Base-by-base conservation (phyloP, 2,888 invertebrate species). In the Caenorhabditis angaria region DNA sequence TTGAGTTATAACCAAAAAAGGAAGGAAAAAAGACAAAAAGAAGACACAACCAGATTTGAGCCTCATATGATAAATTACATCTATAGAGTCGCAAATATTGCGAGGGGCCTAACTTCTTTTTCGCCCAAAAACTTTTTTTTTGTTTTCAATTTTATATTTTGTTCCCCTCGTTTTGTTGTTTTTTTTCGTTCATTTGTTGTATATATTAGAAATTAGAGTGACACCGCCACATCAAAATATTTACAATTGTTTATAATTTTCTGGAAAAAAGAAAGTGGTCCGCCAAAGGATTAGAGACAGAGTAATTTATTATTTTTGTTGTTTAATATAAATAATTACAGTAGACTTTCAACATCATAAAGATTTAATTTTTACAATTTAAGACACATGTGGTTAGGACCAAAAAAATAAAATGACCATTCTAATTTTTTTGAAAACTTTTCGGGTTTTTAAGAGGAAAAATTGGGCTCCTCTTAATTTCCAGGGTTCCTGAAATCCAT, bases 61-160 rank as follows among this genome's bases (percentile, higher is more conserved):
- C 70, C 70, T 70, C 70, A 70, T 70, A 70, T 70, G 70, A 70
- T 70, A 70, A 70, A 70, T 70, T 70, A 70, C 70, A 70, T 70
- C 70, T 70, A 70, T 25, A 41, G 70, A 70, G 70, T 70, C 70
- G 70, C 70, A 70, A 65, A 70, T 66, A 65, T 60, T 25, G 4
- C 8, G 54, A 14, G 14, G 10, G 8, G 18, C 41, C 41, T 41
- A 41, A 41, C 41, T 41, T 41, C 41, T 41, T 41, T 41, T 41
- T 41, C 41, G 41, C 41, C n/a, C n/a, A 41, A 41, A 41, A 41
- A 6, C 18, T 41, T 41, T 41, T 41, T 12, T 41, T 41, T 41
- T 41, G 41, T 41, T 41, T 41, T 41, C 41, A 12, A 32, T 32
- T 10, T 10, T 8, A 8, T 32, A 8, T 14, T 18, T 5, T 41